A percentile compares a stretch with the other conserved stretches of the same genome.
These are phyloP conservation scores for Hetaerina titia DNA, from an alignment of 2,888 invertebrate species.

Conservation along the genomic window DNA sequence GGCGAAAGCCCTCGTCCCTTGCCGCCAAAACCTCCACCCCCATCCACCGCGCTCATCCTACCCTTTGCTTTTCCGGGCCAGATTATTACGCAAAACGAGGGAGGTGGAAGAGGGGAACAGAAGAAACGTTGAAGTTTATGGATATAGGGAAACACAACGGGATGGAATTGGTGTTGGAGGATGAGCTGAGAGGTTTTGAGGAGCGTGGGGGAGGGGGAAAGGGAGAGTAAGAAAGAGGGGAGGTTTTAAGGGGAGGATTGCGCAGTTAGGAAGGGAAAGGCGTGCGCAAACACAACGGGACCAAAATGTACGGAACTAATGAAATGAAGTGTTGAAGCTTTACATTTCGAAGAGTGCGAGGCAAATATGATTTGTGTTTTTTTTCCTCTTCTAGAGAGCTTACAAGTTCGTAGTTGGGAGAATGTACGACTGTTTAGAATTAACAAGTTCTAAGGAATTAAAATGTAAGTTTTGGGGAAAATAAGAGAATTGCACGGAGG, in stretches of 20 bases:
- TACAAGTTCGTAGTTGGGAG: neutral
- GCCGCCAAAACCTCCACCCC: neutral
- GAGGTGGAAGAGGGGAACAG: neutral
- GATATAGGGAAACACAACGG: conserved; percentile 35
- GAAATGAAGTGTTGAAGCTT: neutral
- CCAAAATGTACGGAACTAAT: conserved; percentile 18
- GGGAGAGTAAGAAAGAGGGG: neutral
- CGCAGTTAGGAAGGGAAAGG: no score
- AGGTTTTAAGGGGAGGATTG: neutral
- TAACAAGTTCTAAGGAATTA: neutral
- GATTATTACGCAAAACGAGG: conserved; percentile 4
- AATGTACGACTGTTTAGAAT: neutral
- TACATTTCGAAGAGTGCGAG: neutral
- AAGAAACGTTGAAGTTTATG: conserved; percentile 29
- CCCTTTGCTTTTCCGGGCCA: neutral
- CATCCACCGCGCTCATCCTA: neutral
- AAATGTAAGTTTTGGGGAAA: neutral
- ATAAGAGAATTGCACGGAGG: neutral
- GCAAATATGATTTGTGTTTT: neutral
- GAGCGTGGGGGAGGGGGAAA: neutral
- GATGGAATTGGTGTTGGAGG: conserved; percentile 13
- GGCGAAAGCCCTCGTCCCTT: neutral
- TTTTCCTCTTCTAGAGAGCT: neutral
- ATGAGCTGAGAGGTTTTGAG: neutral
- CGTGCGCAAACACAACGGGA: neutral